phyloP scores from a whole-genome alignment of 2,797 vertebrate species.

The Pangasius sanitwongsei region DNA sequence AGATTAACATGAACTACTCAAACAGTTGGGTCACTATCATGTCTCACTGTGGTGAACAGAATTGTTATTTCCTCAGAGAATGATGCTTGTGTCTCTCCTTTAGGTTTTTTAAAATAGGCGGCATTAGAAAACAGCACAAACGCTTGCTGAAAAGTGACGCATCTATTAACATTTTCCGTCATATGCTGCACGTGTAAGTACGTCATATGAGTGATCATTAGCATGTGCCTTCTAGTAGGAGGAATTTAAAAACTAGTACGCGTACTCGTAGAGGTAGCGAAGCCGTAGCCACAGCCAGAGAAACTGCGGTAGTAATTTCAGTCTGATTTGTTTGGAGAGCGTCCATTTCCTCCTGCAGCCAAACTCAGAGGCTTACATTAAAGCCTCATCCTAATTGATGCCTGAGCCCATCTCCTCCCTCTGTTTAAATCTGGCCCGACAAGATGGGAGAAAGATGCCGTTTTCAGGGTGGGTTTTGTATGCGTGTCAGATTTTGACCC shows the following conservation, averaged over 20 bases:
- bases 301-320: slow-evolving; percentile 6
- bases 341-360: slow-evolving; percentile 19
- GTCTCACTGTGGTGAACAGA: not conserved
- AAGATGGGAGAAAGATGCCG: slow-evolving; percentile 34
- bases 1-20: not conserved
- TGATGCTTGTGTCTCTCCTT: not conserved
- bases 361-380: slow-evolving; percentile 17
- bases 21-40: not conserved
- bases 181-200: not conserved
- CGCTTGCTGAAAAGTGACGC: not conserved
- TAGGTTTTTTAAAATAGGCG: no score
- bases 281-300: not conserved
- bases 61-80: not conserved
- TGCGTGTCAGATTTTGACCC: slow-evolving; percentile 31
- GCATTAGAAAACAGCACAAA: not conserved
- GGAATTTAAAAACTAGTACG: not conserved
- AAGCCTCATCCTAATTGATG: slow-evolving; percentile 40
- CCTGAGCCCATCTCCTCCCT: slow-evolving; percentile 1
- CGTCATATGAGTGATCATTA: not conserved
- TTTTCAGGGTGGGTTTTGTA: slow-evolving; percentile 11
- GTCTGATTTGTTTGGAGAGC: slow-evolving; percentile 33
- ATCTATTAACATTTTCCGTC: not conserved
- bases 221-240: no score
- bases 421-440: slow-evolving; percentile 31
- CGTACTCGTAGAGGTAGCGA: no score